Evolutionary conservation across 30 jellyfish, hydroid and myxozoan genomes (phyloP).

Genomic region (Aurelia coerulea): DNA sequence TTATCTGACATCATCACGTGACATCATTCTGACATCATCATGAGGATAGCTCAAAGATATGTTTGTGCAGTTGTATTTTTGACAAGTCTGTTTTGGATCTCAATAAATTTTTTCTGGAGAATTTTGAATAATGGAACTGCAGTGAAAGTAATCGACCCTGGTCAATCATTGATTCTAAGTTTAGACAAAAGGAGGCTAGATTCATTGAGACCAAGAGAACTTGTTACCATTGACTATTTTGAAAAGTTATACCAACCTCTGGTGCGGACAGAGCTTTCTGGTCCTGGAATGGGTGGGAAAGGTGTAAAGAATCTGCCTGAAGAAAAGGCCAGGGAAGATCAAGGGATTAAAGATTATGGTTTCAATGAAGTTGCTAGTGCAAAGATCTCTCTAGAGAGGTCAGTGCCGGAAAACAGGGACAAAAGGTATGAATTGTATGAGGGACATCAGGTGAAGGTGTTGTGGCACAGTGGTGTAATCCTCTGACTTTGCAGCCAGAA

Average conservation of each 20-base stretch:
- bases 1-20: background rate
- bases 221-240: slow-evolving; percentile 77
- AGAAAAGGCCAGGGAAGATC: slow-evolving; percentile 77
- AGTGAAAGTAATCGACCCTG: slow-evolving; percentile 61
- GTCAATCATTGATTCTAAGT: slow-evolving; percentile 61
- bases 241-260: slow-evolving; percentile 34
- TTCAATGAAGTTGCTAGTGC: slow-evolving; percentile 88
- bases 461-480: no score
- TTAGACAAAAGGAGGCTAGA: slow-evolving; percentile 41
- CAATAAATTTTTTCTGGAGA: slow-evolving; percentile 62
- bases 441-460: no score
- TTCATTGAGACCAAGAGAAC: slow-evolving; percentile 30
- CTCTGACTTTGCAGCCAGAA: no score
- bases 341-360: slow-evolving; percentile 74
- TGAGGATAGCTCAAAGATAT: slow-evolving; percentile 87
- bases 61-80: slow-evolving; percentile 67
- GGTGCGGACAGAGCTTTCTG: slow-evolving; percentile 34
- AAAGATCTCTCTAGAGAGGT: slow-evolving; percentile 83
- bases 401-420: slow-evolving; percentile 86
- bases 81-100: slow-evolving; percentile 82
- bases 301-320: slow-evolving; percentile 64
- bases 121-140: slow-evolving; percentile 44
- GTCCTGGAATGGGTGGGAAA: slow-evolving; percentile 90
- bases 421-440: slow-evolving; percentile 39
- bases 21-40: background rate